These are phyloP conservation scores for Pardalotus punctatus DNA, from an alignment of 2,113 vertebrate genomes.

Conservation along the genomic window DNA sequence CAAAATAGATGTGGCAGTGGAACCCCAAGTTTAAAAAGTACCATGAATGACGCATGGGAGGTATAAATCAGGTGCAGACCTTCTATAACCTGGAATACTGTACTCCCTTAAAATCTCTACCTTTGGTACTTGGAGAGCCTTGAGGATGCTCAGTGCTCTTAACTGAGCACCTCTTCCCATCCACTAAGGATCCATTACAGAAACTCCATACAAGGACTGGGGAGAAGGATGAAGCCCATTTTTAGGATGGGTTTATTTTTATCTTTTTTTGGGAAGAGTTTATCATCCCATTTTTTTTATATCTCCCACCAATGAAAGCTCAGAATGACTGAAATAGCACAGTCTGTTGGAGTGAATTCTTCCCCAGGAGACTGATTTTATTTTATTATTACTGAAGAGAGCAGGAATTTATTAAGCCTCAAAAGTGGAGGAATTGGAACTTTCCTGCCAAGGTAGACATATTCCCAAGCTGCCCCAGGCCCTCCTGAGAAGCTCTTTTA, in stretches of 20 bases:
- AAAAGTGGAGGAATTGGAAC: slow-evolving; percentile 30
- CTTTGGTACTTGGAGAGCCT: background rate
- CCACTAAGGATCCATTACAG: background rate
- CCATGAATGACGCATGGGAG: background rate
- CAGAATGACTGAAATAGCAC: slow-evolving; percentile 40
- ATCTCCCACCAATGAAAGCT: slow-evolving; percentile 19
- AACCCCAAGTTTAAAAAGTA: background rate
- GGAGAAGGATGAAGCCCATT: background rate
- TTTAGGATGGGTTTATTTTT: slow-evolving; percentile 53
- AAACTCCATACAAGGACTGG: slow-evolving; percentile 27
- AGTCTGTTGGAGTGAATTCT: slow-evolving; percentile 3
- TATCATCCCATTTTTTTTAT: background rate
- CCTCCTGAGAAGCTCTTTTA: slow-evolving; percentile 46
- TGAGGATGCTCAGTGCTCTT: background rate
- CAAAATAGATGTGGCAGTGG: background rate
- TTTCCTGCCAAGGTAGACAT: slow-evolving; percentile 51
- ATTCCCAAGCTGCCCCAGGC: slow-evolving; percentile 38
- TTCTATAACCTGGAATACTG: background rate
- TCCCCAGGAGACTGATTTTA: slow-evolving; percentile 32
- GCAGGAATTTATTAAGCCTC: slow-evolving; percentile 42
- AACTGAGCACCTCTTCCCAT: background rate
- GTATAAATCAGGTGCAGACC: background rate
- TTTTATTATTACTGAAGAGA: slow-evolving; percentile 42
- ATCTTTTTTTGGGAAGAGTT: slow-evolving; percentile 28
- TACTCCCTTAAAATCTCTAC: background rate